Evolutionary conservation across 2,113 vertebrate species (phyloP).

Genomic region (Ailuropoda melanoleuca): DNA sequence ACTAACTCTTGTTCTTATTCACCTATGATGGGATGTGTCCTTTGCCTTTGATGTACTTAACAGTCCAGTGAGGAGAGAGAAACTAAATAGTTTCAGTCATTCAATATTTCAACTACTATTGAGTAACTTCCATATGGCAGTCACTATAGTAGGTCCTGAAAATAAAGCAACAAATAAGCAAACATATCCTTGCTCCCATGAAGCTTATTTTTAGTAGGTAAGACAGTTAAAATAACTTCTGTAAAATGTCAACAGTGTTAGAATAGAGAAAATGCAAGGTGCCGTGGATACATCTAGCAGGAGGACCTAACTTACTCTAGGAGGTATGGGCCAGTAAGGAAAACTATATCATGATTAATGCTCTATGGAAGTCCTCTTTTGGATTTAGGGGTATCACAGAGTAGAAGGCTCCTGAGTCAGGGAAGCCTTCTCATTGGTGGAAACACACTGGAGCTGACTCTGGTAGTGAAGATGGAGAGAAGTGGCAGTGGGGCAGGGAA

Average conservation of each 20-base stretch:
- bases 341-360: background rate
- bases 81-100: background rate
- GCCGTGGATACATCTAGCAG: background rate
- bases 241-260: background rate
- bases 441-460: background rate
- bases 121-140: background rate
- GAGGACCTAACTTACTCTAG: background rate
- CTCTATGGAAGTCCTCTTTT: background rate
- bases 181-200: background rate
- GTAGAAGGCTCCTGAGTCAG: background rate
- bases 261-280: background rate
- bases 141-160: background rate
- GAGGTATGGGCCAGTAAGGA: background rate
- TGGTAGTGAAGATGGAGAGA: background rate
- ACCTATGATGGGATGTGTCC: background rate
- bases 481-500: background rate
- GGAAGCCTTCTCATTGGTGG: background rate
- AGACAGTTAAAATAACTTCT: conserved; percentile 9
- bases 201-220: conserved; percentile 27
- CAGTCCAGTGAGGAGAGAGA: background rate
- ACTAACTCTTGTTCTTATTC: background rate
- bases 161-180: background rate
- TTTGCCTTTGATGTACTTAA: background rate
- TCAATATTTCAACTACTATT: background rate
- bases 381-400: background rate